Base-by-base conservation (phyloP, 2,888 invertebrate species). In the Chironomus tentans region DNA sequence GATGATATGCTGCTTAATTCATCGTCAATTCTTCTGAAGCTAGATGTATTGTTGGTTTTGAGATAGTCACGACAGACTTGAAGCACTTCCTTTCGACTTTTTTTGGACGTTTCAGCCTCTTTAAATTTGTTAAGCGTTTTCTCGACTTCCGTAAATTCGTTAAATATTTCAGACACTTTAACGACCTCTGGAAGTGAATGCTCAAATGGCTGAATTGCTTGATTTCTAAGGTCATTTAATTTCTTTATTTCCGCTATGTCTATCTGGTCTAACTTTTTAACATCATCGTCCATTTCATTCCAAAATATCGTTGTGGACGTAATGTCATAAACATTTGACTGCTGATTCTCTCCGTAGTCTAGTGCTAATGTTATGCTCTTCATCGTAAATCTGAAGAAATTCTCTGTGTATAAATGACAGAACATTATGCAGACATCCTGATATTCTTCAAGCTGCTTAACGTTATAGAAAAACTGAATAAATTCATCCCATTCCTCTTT, bases 351-450 rank as follows among this genome's bases (percentile, higher is more conserved):
- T 47, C 48, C 46, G 18, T 48, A 48, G 21, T 76, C 76, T 1
- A 76, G 24, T 24, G 69, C 76, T 2, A 76, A 38, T 22, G 28
- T 22, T 2, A 50, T 68, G 5, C n/a, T 50, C 21, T 69, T 76
- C 15, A 69, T 68, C 1, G 69, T 69, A 12, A 76, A 76, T 28
- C 13, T 68, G 28, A 76, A 76, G 50, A 69, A 68, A 7, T 38
- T 56, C 46, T 76, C 69, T 13, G 15, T 50, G 12, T 22, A 68
- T 3, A 76, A 56, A 7, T 76, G 76, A 50, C 18, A 76, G 22
- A 76, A 69, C 15, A 76, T 69, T 0, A 76, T 22, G 10, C 61
- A 18, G 21, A 50, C 69, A 12, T 15, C 18, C 28, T 68, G 18
- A 46, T 50, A 76, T 0, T 69, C 69, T 3, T 22, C 47, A 24